These are phyloP conservation scores for Asbolus verrucosus DNA, from an alignment of 1,140 invertebrate genomes.

Conservation along the genomic window DNA sequence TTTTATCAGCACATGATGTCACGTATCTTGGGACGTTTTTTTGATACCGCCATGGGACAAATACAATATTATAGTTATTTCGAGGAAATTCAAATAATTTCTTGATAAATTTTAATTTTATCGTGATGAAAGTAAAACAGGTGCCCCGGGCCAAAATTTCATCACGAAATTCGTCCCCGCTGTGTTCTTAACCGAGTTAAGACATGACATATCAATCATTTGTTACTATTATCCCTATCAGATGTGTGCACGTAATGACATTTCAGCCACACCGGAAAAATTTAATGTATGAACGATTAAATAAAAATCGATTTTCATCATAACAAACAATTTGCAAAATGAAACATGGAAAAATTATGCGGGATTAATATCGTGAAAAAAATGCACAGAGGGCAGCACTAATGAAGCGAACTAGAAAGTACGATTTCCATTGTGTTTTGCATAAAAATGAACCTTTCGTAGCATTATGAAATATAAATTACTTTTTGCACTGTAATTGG, in stretches of 20 bases:
- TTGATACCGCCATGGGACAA: conserved; percentile 1
- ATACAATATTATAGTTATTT: conserved; percentile 7
- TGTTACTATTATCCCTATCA: conserved; percentile 16
- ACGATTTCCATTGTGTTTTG: conserved; percentile 48
- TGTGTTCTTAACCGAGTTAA: conserved; percentile 10
- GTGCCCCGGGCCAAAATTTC: not conserved
- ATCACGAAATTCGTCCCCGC: not conserved
- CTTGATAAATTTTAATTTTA: conserved; percentile 9
- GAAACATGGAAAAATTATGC: conserved; percentile 5
- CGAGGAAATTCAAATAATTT: conserved; percentile 19
- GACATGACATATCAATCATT: conserved; percentile 36
- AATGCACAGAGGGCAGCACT: not conserved
- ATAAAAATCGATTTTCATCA: conserved; percentile 16
- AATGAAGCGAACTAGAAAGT: conserved; percentile 34
- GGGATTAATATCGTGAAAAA: conserved; percentile 10
- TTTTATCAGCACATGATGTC: conserved; percentile 23
- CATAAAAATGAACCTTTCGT: conserved; percentile 51
- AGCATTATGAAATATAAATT: conserved; percentile 53
- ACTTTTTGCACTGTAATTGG: conserved; percentile 54
- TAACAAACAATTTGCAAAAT: conserved; percentile 8
- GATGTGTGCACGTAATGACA: conserved; percentile 14
- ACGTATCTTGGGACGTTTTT: conserved; percentile 15
- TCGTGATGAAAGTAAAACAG: conserved; percentile 1
- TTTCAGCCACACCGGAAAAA: conserved; percentile 7
- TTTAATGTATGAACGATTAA: conserved; percentile 16